Evolutionary conservation across 2,113 vertebrate species (phyloP).

Genomic region (Clupea harengus): DNA sequence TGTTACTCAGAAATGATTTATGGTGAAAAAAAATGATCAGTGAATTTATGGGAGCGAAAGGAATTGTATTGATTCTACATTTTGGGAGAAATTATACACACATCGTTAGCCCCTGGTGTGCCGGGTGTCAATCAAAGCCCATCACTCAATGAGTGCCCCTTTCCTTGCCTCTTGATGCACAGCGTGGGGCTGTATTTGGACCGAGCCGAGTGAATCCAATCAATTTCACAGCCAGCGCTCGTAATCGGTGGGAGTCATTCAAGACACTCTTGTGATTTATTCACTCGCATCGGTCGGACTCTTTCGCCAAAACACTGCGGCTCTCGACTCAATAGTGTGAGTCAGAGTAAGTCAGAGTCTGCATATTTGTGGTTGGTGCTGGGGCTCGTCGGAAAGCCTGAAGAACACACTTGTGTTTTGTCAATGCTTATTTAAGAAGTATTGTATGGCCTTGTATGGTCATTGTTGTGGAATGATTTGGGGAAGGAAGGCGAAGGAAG

Average conservation of each 20-base stretch:
- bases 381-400: neutral
- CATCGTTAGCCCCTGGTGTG: neutral
- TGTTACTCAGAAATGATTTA: no score
- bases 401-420: neutral
- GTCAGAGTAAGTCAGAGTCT: slow-evolving; percentile 32
- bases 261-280: slow-evolving; percentile 3
- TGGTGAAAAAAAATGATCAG: no score
- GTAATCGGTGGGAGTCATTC: neutral
- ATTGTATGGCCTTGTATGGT: neutral
- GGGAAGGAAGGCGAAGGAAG: neutral
- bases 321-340: slow-evolving; percentile 19
- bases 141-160: neutral
- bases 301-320: neutral
- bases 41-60: no score
- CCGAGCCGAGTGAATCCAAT: neutral
- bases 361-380: slow-evolving; percentile 29
- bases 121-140: neutral
- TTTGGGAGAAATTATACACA: no score
- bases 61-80: no score
- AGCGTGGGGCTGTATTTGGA: neutral
- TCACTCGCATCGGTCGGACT: neutral
- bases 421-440: neutral
- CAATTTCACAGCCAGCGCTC: neutral
- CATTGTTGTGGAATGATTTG: neutral
- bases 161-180: neutral